Base-by-base conservation (phyloP, 2,888 invertebrate species). In the Nomada flava region DNA sequence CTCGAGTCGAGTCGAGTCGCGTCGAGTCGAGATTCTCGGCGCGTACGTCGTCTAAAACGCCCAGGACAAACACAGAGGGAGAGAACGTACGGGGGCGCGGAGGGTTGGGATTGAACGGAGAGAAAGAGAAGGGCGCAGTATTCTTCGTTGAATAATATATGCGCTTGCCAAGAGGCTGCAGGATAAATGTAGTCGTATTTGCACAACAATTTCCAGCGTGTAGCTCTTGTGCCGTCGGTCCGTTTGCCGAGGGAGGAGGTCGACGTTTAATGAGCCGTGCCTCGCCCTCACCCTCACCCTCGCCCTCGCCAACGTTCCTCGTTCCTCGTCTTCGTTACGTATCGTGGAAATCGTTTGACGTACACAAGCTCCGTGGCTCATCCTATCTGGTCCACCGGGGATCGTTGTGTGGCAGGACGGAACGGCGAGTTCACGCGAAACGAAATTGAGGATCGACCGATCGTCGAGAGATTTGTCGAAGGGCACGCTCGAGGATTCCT, bases 81-180 rank as follows among this genome's bases (percentile, higher is more conserved):
- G 55, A 29, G n/a, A 42, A 42, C 18, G 62, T 29, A n/a, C 7
- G 20, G 2, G 42, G 36, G 47, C 11, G 11, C 11, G 23, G 11
- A 26, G 2, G 26, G 42, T 29, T 26, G 26, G 20, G 62, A 74
- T 63, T 59, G 71, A 70, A 69, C 71, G 65, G 26, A 50, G 76
- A 62, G 57, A 65, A 62, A 67, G 62, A 78, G 73, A 70, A 67
- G 70, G 78, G 65, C 60, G 70, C 82, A 87, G 88, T 84, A 81
- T 84, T 79, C 79, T 82, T 87, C 88, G 88, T 87, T 91, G 89
- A 90, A 90, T 91, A 91, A 91, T 90, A 90, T 89, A 91, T 87
- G 84, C 87, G 67, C 82, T 82, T 78, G 77, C 77, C 80, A 87
- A 89, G 89, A 89, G 82, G 84, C 82, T 79, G 83, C 76, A 83